phyloP scores from a whole-genome alignment of 2,113 vertebrate species.

The Vulpes vulpes region DNA sequence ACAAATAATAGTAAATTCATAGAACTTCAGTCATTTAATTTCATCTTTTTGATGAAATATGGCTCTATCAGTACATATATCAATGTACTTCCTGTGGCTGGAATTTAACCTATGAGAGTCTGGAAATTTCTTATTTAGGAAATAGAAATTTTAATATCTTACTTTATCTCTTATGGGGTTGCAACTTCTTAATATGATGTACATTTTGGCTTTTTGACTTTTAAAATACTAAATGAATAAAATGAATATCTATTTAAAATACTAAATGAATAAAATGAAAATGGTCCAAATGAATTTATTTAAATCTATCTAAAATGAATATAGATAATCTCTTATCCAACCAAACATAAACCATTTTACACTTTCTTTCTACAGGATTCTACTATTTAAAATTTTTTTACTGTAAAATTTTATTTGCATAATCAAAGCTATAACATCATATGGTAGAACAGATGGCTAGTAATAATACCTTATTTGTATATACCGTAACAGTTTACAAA shows the following conservation, averaged over 20 bases:
- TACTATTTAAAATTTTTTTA: neutral
- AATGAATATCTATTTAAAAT: neutral
- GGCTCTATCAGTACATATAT: neutral
- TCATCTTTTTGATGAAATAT: conserved; percentile 3
- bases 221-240: conserved; percentile 21
- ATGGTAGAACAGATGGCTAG: conserved; percentile 52
- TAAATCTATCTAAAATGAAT: neutral
- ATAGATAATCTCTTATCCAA: neutral
- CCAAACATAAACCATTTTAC: neutral
- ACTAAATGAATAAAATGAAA: no score
- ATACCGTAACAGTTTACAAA: conserved; percentile 58
- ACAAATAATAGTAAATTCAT: conserved; percentile 16
- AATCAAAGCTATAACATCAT: conserved; percentile 59
- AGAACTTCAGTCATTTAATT: neutral
- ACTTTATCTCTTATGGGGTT: neutral
- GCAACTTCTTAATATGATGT: neutral
- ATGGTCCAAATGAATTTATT: neutral
- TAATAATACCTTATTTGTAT: conserved; percentile 61
- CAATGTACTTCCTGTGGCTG: neutral
- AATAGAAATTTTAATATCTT: neutral
- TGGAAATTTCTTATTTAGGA: neutral
- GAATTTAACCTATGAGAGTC: neutral
- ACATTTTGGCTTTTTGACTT: neutral
- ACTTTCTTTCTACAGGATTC: conserved; percentile 23
- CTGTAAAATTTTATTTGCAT: conserved; percentile 54